Base-by-base conservation (phyloP, 2,113 vertebrate species). In the Chroicocephalus ridibundus region DNA sequence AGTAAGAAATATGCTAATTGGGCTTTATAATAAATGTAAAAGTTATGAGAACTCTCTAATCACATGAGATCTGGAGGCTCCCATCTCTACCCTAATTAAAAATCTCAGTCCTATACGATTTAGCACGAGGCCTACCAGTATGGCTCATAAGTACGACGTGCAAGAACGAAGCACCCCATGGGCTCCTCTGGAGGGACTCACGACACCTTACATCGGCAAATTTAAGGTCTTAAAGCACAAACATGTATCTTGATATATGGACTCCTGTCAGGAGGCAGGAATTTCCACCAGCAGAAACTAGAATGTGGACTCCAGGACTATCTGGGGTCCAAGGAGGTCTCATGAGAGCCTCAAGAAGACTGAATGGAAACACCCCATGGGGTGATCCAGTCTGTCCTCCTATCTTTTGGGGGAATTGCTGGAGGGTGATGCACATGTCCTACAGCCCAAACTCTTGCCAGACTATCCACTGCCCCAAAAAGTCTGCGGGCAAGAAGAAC, bases 1-100 rank as follows among this genome's bases (percentile, higher is more conserved):
- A 95, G 81, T 79, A 92, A 91, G 66, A 91, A 94, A 88, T 93
- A 94, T 54, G 77, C 46, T 95, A 96, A 95, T 89, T 94, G 40
- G 58, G 38, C 66, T 82, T 70, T 46, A 94, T 69, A 94, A 89
- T 87, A 95, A 79, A 68, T 87, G 65, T 84, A 61, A 79, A 94
- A 97, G 80, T 92, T 89, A 89, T 34, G 54, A 94, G 81, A 85
- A 89, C 47, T 79, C 61, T 94, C 32, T 93, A 89, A 76, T 69
- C 86, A 87, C 85, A 82, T 65, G 88, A 94, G 88, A 93, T 80
- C 82, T 65, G 49, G 78, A 87, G 26, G 49, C 36, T 93, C 75
- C 86, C 81, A 91, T 60, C 25, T 58, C 91, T 62, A 94, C 46
- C 20, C 84, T 87, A 94, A 95, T 94, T 97, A 94, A 94, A 95